Conservation (phyloP, 2,888 invertebrate species). For the Scaptomyza cyrtandrae region DNA sequence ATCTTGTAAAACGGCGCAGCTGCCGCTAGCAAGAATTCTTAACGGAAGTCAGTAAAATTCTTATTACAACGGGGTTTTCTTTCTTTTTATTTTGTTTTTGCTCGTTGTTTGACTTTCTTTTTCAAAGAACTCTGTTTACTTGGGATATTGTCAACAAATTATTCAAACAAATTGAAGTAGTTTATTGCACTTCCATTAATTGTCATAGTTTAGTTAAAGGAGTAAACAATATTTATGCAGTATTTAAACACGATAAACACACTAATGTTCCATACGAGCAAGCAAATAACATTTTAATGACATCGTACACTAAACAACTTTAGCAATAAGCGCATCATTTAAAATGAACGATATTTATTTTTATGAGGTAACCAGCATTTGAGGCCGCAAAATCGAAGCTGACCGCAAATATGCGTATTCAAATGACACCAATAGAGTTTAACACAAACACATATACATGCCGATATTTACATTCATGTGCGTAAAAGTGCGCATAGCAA, state of each 20-base stretch:
- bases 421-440: slow-evolving; percentile 32
- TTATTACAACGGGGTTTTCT: slow-evolving; percentile 36
- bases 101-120: slow-evolving; percentile 48
- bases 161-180: slow-evolving; percentile 26
- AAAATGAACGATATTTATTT: slow-evolving; percentile 43
- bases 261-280: slow-evolving; percentile 25
- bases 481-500: not conserved
- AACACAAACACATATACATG: slow-evolving; percentile 1
- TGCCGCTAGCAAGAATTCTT: slow-evolving; percentile 41
- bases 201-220: not conserved
- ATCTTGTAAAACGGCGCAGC: slow-evolving; percentile 64
- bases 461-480: slow-evolving; percentile 12
- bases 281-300: slow-evolving; percentile 17
- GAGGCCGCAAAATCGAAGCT: slow-evolving; percentile 43
- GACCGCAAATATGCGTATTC: slow-evolving; percentile 40
- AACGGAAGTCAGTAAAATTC: slow-evolving; percentile 68
- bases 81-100: slow-evolving; percentile 12
- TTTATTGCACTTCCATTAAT: slow-evolving; percentile 25
- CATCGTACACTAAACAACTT: slow-evolving; percentile 9
- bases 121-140: slow-evolving; percentile 23
- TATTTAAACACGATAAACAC: slow-evolving; percentile 19
- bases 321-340: slow-evolving; percentile 10
- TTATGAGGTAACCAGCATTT: slow-evolving; percentile 33
- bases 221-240: not conserved
- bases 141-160: slow-evolving; percentile 48